phyloP scores from a whole-genome alignment of 2,888 invertebrate species.

The Scotopteryx bipunctaria region DNA sequence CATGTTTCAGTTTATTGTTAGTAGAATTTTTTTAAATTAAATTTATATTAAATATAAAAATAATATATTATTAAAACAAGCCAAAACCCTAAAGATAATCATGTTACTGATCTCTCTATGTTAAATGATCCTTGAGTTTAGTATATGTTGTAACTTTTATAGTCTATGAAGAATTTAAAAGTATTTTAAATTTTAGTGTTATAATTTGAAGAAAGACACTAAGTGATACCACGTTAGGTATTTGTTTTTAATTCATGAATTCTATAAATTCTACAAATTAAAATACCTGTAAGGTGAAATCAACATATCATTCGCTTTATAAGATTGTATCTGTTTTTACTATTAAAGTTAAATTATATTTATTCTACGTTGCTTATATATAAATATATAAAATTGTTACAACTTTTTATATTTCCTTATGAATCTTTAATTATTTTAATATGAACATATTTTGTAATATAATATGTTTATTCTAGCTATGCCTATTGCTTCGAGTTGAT shows the following conservation, averaged over 20 bases:
- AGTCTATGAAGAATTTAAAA: slow-evolving; percentile 33
- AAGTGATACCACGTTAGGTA: slow-evolving; percentile 62
- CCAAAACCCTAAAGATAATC: slow-evolving; percentile 22
- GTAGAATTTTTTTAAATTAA: not conserved
- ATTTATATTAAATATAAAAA: not conserved
- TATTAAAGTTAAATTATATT: slow-evolving; percentile 53
- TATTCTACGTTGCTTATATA: slow-evolving; percentile 62
- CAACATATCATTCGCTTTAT: slow-evolving; percentile 83
- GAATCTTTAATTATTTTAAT: slow-evolving; percentile 36
- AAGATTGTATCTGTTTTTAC: slow-evolving; percentile 64
- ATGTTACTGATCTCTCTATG: slow-evolving; percentile 20
- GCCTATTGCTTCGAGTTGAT: slow-evolving; percentile 25
- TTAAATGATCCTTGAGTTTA: slow-evolving; percentile 29
- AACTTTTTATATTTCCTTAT: slow-evolving; percentile 35
- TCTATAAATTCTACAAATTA: slow-evolving; percentile 37
- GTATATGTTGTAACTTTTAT: slow-evolving; percentile 35
- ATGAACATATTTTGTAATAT: slow-evolving; percentile 37
- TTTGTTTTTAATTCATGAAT: slow-evolving; percentile 39
- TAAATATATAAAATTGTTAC: slow-evolving; percentile 36
- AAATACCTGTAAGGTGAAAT: slow-evolving; percentile 66
- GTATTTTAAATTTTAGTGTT: slow-evolving; percentile 1
- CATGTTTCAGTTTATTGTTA: not conserved
- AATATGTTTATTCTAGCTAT: slow-evolving; percentile 32
- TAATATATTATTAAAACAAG: slow-evolving; percentile 1
- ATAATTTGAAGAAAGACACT: slow-evolving; percentile 46